Evolutionary conservation across 2,113 vertebrate species (phyloP), one percentile per base, ranked within the genome.

Genomic region (Natator depressus): DNA sequence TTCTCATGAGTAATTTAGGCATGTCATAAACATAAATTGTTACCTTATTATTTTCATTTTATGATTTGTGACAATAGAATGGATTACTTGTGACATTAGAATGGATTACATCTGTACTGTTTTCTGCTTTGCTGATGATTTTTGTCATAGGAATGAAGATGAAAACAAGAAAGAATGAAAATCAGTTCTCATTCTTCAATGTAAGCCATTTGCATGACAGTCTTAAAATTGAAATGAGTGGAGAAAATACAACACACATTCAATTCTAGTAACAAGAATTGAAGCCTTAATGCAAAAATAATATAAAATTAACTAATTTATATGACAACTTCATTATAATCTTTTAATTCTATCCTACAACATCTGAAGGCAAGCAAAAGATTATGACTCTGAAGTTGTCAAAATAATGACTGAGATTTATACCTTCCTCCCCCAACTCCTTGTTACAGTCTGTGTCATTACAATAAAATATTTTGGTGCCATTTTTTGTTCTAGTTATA

Each of bases 141-240:
- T 93, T 80, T 84, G 88, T 84, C 86, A 93, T 92, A 93, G 78
- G 82, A 88, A 93, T 80, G 25, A 88, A 94, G 75, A 75, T 35
- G 92, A 50, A 80, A 79, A 29, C 2, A 88, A 84, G 62, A 62
- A 96, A 57, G 49, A 94, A 91, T 16, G 46, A 78, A 92, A 94
- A 94, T 55, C 10, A 72, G 22, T 93, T 93, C 51, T 87, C 82
- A 80, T 8, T 80, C 29, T 59, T 88, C 88, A 31, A 3, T 49
- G 53, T 82, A 93, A 95, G 59, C 17, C 62, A 49, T 78, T 80
- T 93, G 19, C 25, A 57, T 24, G 2, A 35, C 14, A 82, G 5
- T 50, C 50, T 80, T 86, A 50, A 76, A 89, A 80, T 75, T 29
- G 6, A 93, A 95, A 88, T 47, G 16, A 78, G 76, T 5, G 53